Evolutionary conservation across 2,113 vertebrate species (phyloP).

Genomic region (Alosa alosa): DNA sequence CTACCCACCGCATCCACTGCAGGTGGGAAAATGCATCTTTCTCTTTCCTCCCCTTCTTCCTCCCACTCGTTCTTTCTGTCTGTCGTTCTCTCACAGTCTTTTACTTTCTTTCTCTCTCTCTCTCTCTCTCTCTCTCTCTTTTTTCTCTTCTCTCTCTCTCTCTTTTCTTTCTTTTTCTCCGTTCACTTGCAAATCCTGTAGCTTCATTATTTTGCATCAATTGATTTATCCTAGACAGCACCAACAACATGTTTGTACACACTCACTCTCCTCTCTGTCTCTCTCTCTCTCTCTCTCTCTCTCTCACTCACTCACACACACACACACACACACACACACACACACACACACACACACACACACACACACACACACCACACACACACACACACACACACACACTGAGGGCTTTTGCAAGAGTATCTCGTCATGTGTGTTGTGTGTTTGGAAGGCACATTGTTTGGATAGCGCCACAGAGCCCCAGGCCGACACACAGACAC

Average conservation of each 20-base stretch:
- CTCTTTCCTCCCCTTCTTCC: slow-evolving; percentile 36
- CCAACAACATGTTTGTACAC: neutral
- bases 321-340: neutral
- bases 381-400: neutral
- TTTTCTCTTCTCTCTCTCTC: neutral
- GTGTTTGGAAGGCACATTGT: neutral
- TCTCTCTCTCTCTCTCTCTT: neutral
- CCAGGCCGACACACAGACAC: neutral
- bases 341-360: neutral
- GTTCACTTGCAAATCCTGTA: neutral
- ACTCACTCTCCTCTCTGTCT: neutral
- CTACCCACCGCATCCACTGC: slow-evolving; percentile 95
- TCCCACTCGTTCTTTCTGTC: slow-evolving; percentile 25
- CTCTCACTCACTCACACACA: neutral
- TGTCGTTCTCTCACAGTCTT: neutral
- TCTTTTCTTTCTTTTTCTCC: neutral
- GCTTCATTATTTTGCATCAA: neutral
- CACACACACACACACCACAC: neutral
- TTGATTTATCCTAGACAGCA: neutral
- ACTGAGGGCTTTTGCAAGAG: neutral
- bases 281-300: too few species aligned
- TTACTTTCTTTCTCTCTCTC: slow-evolving; percentile 24
- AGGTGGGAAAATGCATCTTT: slow-evolving; percentile 76
- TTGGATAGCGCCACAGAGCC: neutral
- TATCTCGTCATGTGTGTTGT: neutral